Evolutionary conservation across 30 jellyfish, hydroid and myxozoan genomes (phyloP).

Genomic region (Mastigias papua): DNA sequence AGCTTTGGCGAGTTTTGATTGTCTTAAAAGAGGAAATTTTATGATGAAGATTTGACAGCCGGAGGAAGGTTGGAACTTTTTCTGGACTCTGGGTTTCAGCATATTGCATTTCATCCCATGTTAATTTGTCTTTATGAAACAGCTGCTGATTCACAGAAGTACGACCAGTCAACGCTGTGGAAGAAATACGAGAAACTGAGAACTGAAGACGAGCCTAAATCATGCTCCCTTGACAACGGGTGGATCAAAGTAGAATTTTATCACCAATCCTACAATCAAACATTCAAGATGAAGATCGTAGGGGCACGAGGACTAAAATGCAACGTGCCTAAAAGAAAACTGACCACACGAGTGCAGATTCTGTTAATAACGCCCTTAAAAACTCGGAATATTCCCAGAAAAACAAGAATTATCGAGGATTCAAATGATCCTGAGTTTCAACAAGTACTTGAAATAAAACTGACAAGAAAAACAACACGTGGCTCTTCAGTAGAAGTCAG

Average conservation of each 20-base stretch:
- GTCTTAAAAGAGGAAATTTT: too few relatives aligned
- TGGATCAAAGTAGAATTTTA: constrained; percentile 46
- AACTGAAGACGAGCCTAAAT: constrained; percentile 5
- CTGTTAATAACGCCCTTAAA: constrained; percentile 61
- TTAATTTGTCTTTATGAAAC: neutral
- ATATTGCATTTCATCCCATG: too few relatives aligned
- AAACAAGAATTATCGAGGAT: constrained; percentile 25
- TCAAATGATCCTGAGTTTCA: constrained; percentile 67
- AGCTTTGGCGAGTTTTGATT: too few relatives aligned
- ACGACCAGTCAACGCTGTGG: constrained; percentile 62
- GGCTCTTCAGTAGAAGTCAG: constrained; percentile 63
- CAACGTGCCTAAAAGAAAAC: constrained; percentile 45
- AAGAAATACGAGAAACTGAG: constrained; percentile 29
- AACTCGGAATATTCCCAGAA: constrained; percentile 56
- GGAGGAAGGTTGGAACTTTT: too few relatives aligned
- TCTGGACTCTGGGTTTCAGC: too few relatives aligned
- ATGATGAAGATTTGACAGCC: too few relatives aligned
- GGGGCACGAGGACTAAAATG: constrained; percentile 51
- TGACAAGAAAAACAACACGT: constrained; percentile 64
- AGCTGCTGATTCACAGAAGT: constrained; percentile 44
- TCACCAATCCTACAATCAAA: constrained; percentile 62
- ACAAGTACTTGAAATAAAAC: constrained; percentile 59
- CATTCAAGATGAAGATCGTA: constrained; percentile 35
- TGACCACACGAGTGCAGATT: constrained; percentile 54
- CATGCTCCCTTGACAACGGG: constrained; percentile 33